phyloP scores from a whole-genome alignment of 1,140 invertebrate genomes.

The Berghia stephanieae region DNA sequence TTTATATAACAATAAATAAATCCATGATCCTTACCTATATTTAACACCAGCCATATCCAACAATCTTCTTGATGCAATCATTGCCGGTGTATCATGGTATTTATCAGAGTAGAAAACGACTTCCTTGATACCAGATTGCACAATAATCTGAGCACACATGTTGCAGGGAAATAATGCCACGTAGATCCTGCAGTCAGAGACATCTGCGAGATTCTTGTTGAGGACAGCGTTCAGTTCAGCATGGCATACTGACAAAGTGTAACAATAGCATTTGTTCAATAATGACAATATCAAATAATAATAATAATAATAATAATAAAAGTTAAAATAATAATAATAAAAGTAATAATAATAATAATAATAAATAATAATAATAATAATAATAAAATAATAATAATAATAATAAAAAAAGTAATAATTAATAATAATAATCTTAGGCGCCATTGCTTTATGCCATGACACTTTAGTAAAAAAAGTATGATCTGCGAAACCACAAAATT shows the following conservation, averaged over 20 bases:
- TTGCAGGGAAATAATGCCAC: conserved; percentile 93
- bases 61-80: conserved; percentile 81
- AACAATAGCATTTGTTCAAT: too few species aligned
- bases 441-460: too few species aligned
- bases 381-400: not conserved
- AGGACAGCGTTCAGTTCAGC: conserved; percentile 97
- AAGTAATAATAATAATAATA: not conserved
- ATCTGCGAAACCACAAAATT: too few species aligned
- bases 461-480: too few species aligned
- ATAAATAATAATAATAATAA: not conserved
- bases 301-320: not conserved
- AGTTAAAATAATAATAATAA: not conserved
- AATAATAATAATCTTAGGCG: too few species aligned
- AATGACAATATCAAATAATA: too few species aligned
- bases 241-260: conserved; percentile 94
- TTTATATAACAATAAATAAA: not conserved
- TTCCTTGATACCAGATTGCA: conserved; percentile 73
- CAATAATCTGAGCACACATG: conserved; percentile 96
- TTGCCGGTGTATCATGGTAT: conserved; percentile 74
- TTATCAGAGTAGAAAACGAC: conserved; percentile 84
- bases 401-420: too few species aligned
- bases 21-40: conserved; percentile 66
- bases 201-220: conserved; percentile 84
- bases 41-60: conserved; percentile 79
- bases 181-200: conserved; percentile 85